Conservation (phyloP, 2,113 vertebrate species). For the Triplophysa rosa region DNA sequence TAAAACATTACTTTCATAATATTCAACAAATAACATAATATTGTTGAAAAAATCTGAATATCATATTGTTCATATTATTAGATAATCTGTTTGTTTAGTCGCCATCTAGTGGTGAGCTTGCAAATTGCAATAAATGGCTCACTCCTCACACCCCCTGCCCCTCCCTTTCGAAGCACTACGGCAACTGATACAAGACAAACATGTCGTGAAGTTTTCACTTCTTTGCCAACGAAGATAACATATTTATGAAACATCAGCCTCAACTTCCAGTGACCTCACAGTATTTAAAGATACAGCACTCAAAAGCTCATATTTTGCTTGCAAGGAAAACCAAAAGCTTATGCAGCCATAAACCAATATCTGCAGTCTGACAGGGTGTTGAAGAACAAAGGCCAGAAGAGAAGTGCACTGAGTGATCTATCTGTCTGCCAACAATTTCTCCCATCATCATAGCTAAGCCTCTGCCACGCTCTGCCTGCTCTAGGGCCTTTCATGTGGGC, state of each 20-base stretch:
- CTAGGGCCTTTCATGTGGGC: constrained; percentile 57
- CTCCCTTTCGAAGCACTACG: too few species aligned
- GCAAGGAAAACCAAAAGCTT: neutral
- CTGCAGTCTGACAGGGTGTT: constrained; percentile 4
- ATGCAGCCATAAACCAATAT: neutral
- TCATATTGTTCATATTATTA: too few species aligned
- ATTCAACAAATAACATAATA: neutral
- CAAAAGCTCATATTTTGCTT: neutral
- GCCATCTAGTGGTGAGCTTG: too few species aligned
- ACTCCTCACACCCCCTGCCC: too few species aligned
- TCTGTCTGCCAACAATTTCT: constrained; percentile 37
- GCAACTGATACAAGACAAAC: too few species aligned
- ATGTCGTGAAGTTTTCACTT: too few species aligned
- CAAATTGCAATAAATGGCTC: too few species aligned
- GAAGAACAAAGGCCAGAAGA: constrained; percentile 44
- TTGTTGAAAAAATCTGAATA: too few species aligned
- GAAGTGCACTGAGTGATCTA: constrained; percentile 41
- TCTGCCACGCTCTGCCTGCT: constrained; percentile 51
- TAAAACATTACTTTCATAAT: constrained; percentile 20
- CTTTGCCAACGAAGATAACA: too few species aligned
- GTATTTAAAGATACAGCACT: neutral
- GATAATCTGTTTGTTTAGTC: too few species aligned
- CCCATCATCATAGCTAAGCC: constrained; percentile 46
- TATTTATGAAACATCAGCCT: neutral
- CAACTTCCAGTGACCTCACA: neutral